These are phyloP conservation scores for Rattus norvegicus DNA, from an alignment of 2,113 vertebrate genomes.

Conservation along the genomic window GRCr8 NC_086037.1:68665001-68665500, in stretches of 20 bases:
- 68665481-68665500: not conserved
- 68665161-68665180: not conserved
- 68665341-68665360: no score
- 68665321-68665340: no score
- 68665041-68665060: not conserved
- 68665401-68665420: not conserved
- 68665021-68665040: not conserved
- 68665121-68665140: not conserved
- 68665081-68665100: not conserved
- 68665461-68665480: not conserved
- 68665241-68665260: not conserved
- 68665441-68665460: not conserved
- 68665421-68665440: not conserved
- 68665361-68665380: no score
- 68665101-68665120: not conserved
- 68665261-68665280: not conserved
- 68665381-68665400: not conserved
- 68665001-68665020: no score
- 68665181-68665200: no score
- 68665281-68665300: no score
- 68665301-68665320: no score
- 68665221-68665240: not conserved
- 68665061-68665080: not conserved
- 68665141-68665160: not conserved
- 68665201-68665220: not conserved